A percentile compares a stretch with the other conserved stretches of the same genome.
These are phyloP conservation scores for Sebastes steindachneri DNA, from an alignment of 2,797 vertebrate species.

Conservation along the genomic window DNA sequence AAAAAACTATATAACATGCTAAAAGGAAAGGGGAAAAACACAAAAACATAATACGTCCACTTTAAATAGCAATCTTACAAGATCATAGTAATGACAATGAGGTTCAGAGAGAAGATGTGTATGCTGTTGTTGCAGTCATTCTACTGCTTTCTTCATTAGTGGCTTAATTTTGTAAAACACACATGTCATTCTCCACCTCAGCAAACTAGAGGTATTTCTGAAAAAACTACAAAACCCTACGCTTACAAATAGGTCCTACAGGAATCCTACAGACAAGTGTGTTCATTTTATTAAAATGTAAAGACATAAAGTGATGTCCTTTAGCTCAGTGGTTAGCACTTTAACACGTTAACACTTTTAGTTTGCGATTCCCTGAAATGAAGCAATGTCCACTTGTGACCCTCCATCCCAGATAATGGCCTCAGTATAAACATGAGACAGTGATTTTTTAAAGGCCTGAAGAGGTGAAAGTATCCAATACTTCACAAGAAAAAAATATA, in stretches of 20 bases:
- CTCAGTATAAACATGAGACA: neutral
- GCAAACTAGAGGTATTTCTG: neutral
- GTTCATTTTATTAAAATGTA: neutral
- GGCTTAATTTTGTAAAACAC: neutral
- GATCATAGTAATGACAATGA: neutral
- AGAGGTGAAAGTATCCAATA: neutral
- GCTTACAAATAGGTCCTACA: neutral
- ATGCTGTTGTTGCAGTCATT: neutral
- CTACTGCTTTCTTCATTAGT: neutral
- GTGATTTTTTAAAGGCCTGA: neutral
- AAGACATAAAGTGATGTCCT: neutral
- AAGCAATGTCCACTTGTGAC: neutral
- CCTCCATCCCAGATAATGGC: neutral
- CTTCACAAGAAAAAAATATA: neutral
- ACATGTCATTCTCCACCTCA: neutral
- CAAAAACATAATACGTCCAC: neutral
- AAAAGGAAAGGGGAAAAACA: neutral
- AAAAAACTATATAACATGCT: neutral
- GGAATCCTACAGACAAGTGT: neutral
- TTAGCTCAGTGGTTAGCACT: neutral
- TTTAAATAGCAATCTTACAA: neutral
- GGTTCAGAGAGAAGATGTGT: neutral
- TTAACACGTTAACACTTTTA: neutral
- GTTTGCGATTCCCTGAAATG: neutral
- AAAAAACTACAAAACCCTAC: neutral